Evolutionary conservation across 2,888 invertebrate genomes (phyloP).

Genomic region (Lissonota sp.): DNA sequence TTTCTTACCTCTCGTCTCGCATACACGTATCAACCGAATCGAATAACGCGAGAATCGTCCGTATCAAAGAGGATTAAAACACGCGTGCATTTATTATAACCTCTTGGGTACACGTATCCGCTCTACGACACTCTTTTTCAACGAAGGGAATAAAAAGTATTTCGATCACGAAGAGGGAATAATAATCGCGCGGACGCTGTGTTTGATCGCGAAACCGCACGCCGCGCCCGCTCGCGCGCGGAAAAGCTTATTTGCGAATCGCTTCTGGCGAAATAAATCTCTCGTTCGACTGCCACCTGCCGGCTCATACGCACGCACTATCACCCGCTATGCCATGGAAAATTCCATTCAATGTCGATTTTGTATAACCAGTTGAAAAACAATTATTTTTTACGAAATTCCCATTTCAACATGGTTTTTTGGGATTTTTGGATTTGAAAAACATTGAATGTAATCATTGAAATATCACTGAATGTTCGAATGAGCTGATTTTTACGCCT

Average conservation of each 20-base stretch:
- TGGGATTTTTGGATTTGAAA: too few species aligned
- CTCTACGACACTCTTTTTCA: constrained; percentile 9
- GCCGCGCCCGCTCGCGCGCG: neutral
- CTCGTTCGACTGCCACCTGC: constrained; percentile 79
- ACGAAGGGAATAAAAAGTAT: constrained; percentile 7
- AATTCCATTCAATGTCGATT: too few species aligned
- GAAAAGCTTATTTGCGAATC: constrained; percentile 3
- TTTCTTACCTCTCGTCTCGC: constrained; percentile 25
- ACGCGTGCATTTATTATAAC: constrained; percentile 57
- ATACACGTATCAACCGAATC: constrained; percentile 35
- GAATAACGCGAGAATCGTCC: constrained; percentile 36
- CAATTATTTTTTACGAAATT: neutral
- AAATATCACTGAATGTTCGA: too few species aligned
- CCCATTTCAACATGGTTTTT: too few species aligned
- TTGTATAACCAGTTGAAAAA: neutral
- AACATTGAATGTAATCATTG: too few species aligned
- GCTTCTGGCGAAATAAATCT: constrained; percentile 75
- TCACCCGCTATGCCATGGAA: neutral
- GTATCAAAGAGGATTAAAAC: constrained; percentile 63
- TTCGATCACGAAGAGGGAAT: constrained; percentile 43
- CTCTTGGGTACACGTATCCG: constrained; percentile 12
- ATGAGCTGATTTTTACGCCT: too few species aligned
- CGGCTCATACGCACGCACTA: constrained; percentile 64
- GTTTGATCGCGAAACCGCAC: too few species aligned
- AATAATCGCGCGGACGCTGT: constrained; percentile 27